These are phyloP conservation scores for Portunus trituberculatus DNA, from an alignment of 1,140 invertebrate species.

Conservation along the genomic window DNA sequence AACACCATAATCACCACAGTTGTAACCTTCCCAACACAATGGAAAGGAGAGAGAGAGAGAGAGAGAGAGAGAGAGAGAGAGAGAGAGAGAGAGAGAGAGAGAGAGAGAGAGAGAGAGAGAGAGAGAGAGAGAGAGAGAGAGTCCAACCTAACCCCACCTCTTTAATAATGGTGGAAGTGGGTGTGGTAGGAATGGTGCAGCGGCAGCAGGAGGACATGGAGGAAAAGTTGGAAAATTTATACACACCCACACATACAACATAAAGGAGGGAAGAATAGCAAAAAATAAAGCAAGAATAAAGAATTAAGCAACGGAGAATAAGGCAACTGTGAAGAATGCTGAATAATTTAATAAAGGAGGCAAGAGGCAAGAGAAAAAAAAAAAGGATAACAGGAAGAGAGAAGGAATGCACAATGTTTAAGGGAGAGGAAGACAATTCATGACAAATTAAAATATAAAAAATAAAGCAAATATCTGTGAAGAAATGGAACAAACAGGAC, in stretches of 20 bases:
- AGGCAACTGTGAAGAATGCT: neutral
- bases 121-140: conserved; percentile 49
- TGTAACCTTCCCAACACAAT: neutral
- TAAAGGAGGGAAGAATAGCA: neutral
- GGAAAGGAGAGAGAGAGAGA: no score
- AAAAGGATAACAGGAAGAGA: neutral
- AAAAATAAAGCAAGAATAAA: neutral
- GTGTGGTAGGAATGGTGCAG: neutral
- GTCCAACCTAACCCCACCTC: conserved; percentile 21
- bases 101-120: conserved; percentile 32
- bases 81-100: no score
- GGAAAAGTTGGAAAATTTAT: neutral
- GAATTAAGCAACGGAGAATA: neutral
- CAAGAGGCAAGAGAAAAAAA: neutral
- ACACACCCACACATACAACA: neutral
- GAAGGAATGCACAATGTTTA: neutral
- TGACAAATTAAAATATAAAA: no score
- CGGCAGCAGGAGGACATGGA: neutral
- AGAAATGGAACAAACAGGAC: no score
- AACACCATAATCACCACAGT: conserved; percentile 17
- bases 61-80: no score
- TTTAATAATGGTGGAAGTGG: conserved; percentile 18
- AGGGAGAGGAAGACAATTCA: no score
- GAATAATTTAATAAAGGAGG: neutral
- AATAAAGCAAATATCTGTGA: no score